phyloP scores from a whole-genome alignment of 1,140 invertebrate species.

The Aphelenchoides fujianensis region DNA sequence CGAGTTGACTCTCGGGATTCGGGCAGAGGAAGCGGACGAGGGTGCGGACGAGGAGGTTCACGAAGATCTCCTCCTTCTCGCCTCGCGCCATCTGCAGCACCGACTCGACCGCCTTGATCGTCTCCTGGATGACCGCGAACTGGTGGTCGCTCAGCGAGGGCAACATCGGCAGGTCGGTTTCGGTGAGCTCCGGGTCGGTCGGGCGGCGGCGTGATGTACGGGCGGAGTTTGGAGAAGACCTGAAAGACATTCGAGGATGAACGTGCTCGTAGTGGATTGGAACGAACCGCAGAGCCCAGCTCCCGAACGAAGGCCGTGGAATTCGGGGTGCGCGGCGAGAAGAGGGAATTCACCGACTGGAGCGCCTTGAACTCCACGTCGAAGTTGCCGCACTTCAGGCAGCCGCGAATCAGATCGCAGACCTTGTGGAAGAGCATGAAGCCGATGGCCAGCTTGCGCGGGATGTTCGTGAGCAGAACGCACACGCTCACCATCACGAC shows the following conservation, averaged over 20 bases:
- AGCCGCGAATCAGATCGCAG: slow-evolving; percentile 84
- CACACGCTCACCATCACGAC: slow-evolving; percentile 76
- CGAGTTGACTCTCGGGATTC: slow-evolving; percentile 36
- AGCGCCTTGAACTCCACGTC: slow-evolving; percentile 76
- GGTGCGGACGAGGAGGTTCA: slow-evolving; percentile 50
- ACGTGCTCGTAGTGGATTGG: slow-evolving; percentile 44
- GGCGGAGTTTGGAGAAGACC: background rate
- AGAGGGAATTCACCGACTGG: slow-evolving; percentile 74
- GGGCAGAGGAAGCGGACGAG: slow-evolving; percentile 46
- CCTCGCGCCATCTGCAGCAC: slow-evolving; percentile 72
- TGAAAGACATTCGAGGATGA: too few species aligned
- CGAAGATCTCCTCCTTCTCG: slow-evolving; percentile 71
- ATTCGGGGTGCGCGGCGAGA: slow-evolving; percentile 64
- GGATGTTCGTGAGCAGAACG: slow-evolving; percentile 79
- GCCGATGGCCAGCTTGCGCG: slow-evolving; percentile 72
- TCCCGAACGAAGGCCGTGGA: slow-evolving; percentile 42
- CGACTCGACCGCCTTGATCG: slow-evolving; percentile 71
- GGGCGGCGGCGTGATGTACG: slow-evolving; percentile 15
- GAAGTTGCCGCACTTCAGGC: slow-evolving; percentile 74
- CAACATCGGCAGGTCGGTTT: slow-evolving; percentile 44
- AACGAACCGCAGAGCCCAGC: slow-evolving; percentile 47
- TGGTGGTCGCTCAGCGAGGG: slow-evolving; percentile 37
- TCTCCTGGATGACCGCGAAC: slow-evolving; percentile 51
- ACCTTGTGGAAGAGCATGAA: slow-evolving; percentile 83
- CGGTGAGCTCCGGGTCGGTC: slow-evolving; percentile 21